Conservation (phyloP, 2,797 vertebrate genomes). For the Acanthurus lineatus region DNA sequence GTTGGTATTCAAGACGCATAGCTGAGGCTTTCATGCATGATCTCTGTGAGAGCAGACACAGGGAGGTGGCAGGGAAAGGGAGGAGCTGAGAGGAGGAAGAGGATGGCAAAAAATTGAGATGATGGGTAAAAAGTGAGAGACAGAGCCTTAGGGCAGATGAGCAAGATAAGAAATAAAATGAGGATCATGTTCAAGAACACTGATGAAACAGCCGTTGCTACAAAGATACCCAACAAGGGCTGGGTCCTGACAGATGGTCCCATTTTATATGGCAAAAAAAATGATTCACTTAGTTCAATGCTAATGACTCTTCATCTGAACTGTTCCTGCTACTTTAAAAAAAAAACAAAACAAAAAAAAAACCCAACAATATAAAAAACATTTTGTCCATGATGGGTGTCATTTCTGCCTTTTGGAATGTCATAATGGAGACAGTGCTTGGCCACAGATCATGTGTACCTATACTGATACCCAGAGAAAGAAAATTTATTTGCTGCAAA, state of each 20-base stretch:
- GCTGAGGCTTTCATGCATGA: constrained; percentile 39
- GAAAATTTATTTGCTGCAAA: not conserved
- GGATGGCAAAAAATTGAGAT: constrained; percentile 15
- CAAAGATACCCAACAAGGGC: not conserved
- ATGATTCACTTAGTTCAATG: not conserved
- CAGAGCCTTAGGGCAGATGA: constrained; percentile 26
- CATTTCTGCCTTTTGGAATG: not conserved
- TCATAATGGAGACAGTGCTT: not conserved
- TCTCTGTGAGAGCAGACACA: constrained; percentile 48
- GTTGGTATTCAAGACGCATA: constrained; percentile 52
- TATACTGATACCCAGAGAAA: not conserved
- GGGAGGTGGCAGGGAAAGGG: constrained; percentile 17
- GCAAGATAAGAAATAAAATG: not conserved
- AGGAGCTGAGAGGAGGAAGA: not conserved
- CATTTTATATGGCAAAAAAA: not conserved
- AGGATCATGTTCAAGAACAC: not conserved
- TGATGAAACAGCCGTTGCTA: not conserved
- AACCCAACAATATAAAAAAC: not conserved
- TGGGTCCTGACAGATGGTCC: not conserved
- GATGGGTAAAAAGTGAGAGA: constrained; percentile 9
- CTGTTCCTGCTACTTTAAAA: not conserved
- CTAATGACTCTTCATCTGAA: not conserved
- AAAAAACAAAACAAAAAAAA: not conserved
- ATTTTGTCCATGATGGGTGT: not conserved
- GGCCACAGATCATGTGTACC: not conserved